Base-by-base conservation (phyloP, 2,797 vertebrate genomes). In the Tachyglossus aculeatus region DNA sequence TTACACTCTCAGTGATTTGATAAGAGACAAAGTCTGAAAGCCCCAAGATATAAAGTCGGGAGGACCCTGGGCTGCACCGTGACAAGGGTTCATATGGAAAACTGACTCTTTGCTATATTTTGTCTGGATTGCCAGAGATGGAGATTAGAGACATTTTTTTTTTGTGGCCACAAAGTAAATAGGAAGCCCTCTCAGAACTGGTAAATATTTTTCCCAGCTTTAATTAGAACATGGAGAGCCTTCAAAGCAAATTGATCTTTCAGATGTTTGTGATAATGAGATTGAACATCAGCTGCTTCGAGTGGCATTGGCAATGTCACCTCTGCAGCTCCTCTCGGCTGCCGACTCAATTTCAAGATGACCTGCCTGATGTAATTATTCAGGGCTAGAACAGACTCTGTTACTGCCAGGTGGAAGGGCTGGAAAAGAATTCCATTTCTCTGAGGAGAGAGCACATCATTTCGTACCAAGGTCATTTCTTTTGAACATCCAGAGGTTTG, bases 261-360 rank as follows among this genome's bases (percentile, higher is more conserved):
- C 27, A 15, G 39, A 4, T 22, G 27, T 44, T 0, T 0, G 21
- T n/a, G 69, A 50, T n/a, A 54, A 72, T 62, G 8, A 33, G 50
- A 60, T 44, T 63, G 8, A 7, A 6, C 21, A n/a, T 38, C 59
- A 60, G 73, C 37, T 27, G 54, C 40, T 83, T 52, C 13, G 67
- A 0, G 2, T 25, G 5, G 11, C 34, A 2, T 25, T 10, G 33
- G 29, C 5, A 58, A 45, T 0, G 9, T 9, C 29, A 21, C 47
- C 34, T 54, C 48, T 6, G 18, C 37, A 74, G 48, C 31, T 16
- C 6, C n/a, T 34, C 45, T 24, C 34, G 33, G 43, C 3, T 55
- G 18, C 38, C 37, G 71, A 51, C 47, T 25, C 55, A 19, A 55
- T 50, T 40, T 43, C 57, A 24, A 65, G 39, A n/a, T 9, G 41